Evolutionary conservation across 2,113 vertebrate genomes (phyloP).

Genomic region (Myrmecophaga tridactyla): DNA sequence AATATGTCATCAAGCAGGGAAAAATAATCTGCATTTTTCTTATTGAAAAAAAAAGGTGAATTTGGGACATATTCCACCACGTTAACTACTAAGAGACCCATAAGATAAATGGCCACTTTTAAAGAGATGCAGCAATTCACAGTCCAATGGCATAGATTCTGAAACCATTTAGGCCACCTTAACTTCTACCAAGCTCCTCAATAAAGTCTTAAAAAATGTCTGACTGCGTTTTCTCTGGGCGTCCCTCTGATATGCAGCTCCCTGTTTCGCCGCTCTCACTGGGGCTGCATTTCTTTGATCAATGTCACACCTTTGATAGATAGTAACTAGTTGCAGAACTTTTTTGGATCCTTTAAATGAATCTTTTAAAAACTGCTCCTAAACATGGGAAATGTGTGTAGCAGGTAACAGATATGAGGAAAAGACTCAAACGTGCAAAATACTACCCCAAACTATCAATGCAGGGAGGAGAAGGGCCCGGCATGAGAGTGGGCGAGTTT

Average conservation of each 20-base stretch:
- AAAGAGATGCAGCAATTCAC: neutral
- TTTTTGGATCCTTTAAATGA: neutral
- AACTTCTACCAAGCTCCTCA: neutral
- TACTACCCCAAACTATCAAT: neutral
- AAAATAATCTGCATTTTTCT: neutral
- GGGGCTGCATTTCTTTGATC: neutral
- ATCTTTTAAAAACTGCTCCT: neutral
- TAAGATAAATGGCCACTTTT: neutral
- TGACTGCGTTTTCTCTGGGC: neutral
- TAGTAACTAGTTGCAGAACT: neutral
- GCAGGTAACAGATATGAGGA: neutral
- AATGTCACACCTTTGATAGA: too few species aligned
- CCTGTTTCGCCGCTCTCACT: neutral
- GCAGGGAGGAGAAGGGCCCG: neutral
- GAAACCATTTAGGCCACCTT: neutral
- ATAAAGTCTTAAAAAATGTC: neutral
- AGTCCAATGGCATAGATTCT: neutral
- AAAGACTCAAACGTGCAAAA: neutral
- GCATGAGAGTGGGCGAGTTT: fast-evolving
- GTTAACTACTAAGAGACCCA: neutral
- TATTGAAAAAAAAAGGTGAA: neutral
- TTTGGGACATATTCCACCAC: neutral
- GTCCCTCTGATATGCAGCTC: neutral
- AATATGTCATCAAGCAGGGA: neutral
- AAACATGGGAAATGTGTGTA: neutral